Evolutionary conservation across 1,140 invertebrate species (phyloP).

Genomic region (Microplitis demolitor): DNA sequence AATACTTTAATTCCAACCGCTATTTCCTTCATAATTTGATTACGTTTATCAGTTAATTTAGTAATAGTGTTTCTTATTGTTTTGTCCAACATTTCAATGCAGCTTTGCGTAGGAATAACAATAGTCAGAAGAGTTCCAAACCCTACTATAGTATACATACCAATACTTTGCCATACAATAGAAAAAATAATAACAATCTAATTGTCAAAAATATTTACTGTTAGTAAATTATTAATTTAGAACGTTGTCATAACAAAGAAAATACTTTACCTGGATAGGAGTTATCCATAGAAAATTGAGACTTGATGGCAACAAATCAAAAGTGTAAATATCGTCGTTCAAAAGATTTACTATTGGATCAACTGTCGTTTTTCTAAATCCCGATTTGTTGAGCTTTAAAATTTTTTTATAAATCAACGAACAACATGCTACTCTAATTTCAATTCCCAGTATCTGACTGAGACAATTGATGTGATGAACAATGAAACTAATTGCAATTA

Average conservation of each 20-base stretch:
- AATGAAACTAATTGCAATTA: conserved; percentile 45
- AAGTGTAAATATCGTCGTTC: conserved; percentile 75
- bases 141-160: conserved; percentile 72
- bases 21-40: conserved; percentile 81
- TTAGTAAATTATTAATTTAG: no score
- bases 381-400: conserved; percentile 67
- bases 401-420: conserved; percentile 71
- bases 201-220: conserved; percentile 5
- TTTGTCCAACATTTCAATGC: conserved; percentile 63
- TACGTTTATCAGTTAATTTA: conserved; percentile 70
- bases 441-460: conserved; percentile 65
- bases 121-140: conserved; percentile 66
- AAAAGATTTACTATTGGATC: conserved; percentile 86
- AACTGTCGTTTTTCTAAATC: conserved; percentile 71
- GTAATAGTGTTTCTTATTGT: conserved; percentile 66
- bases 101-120: conserved; percentile 72
- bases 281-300: conserved; percentile 62
- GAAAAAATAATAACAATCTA: conserved; percentile 61
- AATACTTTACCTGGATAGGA: conserved; percentile 44
- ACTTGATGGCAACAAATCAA: conserved; percentile 63
- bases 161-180: conserved; percentile 74
- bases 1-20: conserved; percentile 68
- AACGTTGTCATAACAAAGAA: no score
- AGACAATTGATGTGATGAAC: conserved; percentile 58
- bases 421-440: conserved; percentile 65